Base-by-base conservation (phyloP, 2,888 invertebrate genomes). In the Mesoligia furuncula region DNA sequence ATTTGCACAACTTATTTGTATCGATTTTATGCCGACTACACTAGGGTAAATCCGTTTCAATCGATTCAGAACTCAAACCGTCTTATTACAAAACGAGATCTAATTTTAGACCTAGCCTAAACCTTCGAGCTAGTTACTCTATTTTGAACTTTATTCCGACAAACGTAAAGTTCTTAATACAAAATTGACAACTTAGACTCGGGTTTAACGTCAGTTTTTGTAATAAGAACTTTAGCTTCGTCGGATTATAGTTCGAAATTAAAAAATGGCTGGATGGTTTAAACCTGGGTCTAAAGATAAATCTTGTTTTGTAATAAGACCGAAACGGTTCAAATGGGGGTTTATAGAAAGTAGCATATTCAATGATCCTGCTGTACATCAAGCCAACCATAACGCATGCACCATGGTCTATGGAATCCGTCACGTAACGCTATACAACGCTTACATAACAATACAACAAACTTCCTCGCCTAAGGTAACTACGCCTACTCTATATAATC, bases 401-500 rank as follows among this genome's bases (percentile, higher is more conserved):
- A 77, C 89, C 83, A 88, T 91, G 92, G 90, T 91, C 90, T 90
- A 81, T 87, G 79, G 81, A 73, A 73, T 74, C 73, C 73, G 80
- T 66, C 75, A 80, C 85, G 68, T 70, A 72, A 75, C 79, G 78
- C 78, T 81, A 76, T 72, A 81, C 70, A 87, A 80, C 76, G 80
- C 78, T 78, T 80, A 82, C 73, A 88, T 84, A 86, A 89, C 89
- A 88, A 84, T 81, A 87, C 81, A 86, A 87, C 81, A 86, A 69
- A 86, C 69, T 85, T 59, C 64, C 75, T 79, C 85, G 86, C 86
- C 85, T 88, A 90, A 91, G 93, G 94, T 93, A 93, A 93, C 94
- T 94, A 94, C 90, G 75, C 89, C 94, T 94, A 94, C 90, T 77
- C 90, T 91, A 93, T 89, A 89, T 87, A 88, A 74, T 86, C 80